Base-by-base conservation (phyloP, 2,797 vertebrate genomes). In the Anguilla marmorata region DNA sequence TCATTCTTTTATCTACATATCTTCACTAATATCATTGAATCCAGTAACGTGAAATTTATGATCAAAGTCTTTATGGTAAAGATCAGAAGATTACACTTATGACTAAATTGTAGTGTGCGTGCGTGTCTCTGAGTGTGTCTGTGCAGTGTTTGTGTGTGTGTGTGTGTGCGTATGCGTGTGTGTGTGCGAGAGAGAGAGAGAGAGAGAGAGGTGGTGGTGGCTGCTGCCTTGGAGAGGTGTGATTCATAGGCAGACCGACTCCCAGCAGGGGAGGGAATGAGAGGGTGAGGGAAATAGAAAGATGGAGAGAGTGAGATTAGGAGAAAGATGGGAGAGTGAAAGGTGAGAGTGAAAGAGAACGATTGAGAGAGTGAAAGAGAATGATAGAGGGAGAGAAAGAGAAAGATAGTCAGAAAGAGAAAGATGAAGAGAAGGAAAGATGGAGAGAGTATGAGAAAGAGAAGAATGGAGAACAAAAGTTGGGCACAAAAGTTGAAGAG, bases 181-280 rank as follows among this genome's bases (percentile, higher is more conserved):
- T 0, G 27, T 37, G 33, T 33, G 33, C 19, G 30, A 9, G 72
- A 48, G 45, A 85, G 41, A 56, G 58, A 83, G 84, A 60, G 87
- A 76, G 79, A 19, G n/a, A 85, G 66, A 27, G 85, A 63, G 66
- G 8, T 19, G 11, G n/a, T 1, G n/a, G 19, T 69, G 58, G 33
- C 74, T 66, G 60, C 21, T 66, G n/a, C 84, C 24, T 60, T 60
- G 54, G 84, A 85, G 84, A 60, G 92, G 91, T 92, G 88, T 87
- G 85, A n/a, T 88, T 91, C 86, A 86, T 92, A 88, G 90, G 90
- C 93, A 94, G 94, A 94, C 92, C 91, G 92, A 88, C 89, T 94
- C 93, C 91, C 93, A 93, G 94, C 90, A 88, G 94, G 93, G 86
- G 60, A 85, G 85, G 84, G 58, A 41, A 72, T 56, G 84, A 58